Conservation (phyloP, 2,113 vertebrate species). For the Alaudala cheleensis region DNA sequence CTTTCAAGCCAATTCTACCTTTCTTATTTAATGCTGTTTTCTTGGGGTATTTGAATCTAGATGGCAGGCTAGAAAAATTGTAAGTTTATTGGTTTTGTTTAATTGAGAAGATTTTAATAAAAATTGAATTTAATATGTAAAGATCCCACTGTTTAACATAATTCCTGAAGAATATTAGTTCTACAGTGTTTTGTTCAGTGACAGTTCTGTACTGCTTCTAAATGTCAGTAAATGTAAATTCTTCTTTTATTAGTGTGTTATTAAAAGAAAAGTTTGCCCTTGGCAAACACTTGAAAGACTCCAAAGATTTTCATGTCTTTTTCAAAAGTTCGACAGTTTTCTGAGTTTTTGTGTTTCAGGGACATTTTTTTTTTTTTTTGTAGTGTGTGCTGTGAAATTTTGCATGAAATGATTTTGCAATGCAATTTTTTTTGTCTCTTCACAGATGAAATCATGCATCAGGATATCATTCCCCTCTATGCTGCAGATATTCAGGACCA, state of each 20-base stretch:
- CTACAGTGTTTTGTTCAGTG: not conserved
- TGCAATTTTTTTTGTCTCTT: not conserved
- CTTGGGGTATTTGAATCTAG: not conserved
- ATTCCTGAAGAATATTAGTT: not conserved
- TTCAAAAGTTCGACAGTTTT: not conserved
- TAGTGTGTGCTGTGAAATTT: not conserved
- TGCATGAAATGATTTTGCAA: not conserved
- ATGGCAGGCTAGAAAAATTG: not conserved
- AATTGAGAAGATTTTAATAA: not conserved
- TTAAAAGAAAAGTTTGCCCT: not conserved
- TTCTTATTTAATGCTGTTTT: not conserved
- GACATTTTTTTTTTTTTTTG: not conserved
- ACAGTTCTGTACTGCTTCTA: not conserved
- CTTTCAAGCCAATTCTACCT: not conserved
- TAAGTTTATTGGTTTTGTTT: not conserved
- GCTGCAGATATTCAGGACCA: slow-evolving; percentile 92
- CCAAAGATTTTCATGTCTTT: not conserved
- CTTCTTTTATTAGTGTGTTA: not conserved
- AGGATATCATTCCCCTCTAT: slow-evolving; percentile 85
- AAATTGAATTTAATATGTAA: not conserved
- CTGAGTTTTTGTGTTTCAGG: not conserved
- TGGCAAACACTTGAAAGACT: not conserved
- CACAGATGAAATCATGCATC: slow-evolving; percentile 94
- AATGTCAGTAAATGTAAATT: not conserved
- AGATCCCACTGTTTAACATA: not conserved